phyloP scores from a whole-genome alignment of 1,140 invertebrate species.

The Cotesia chilonis region DNA sequence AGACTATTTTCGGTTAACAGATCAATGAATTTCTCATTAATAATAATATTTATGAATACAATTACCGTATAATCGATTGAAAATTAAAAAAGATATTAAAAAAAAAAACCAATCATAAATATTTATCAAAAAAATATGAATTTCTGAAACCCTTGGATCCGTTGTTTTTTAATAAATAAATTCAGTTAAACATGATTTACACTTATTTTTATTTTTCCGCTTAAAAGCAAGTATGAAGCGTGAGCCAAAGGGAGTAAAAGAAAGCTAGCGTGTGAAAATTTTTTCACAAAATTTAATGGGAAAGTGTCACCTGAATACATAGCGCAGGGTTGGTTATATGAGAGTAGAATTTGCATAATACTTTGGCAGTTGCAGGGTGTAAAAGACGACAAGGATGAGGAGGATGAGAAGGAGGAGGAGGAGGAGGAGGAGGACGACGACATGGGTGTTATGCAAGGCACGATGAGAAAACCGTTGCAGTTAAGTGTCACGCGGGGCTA shows the following conservation, averaged over 20 bases:
- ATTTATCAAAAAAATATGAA: too few relatives aligned
- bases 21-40: too few relatives aligned
- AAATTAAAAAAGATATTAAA: too few relatives aligned
- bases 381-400: background rate
- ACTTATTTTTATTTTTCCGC: background rate
- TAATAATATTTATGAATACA: too few relatives aligned
- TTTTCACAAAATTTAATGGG: slow-evolving; percentile 6
- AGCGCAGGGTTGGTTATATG: background rate
- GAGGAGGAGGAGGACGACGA: background rate
- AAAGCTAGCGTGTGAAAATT: slow-evolving; percentile 5
- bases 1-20: too few relatives aligned
- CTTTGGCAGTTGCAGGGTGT: slow-evolving; percentile 10
- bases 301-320: slow-evolving; percentile 11
- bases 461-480: too few relatives aligned
- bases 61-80: too few relatives aligned
- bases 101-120: too few relatives aligned
- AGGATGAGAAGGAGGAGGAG: background rate
- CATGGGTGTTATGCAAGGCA: background rate
- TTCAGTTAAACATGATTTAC: too few relatives aligned
- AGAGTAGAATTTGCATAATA: slow-evolving; percentile 12
- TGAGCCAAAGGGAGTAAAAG: background rate
- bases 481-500: too few relatives aligned
- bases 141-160: too few relatives aligned
- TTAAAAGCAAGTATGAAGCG: background rate
- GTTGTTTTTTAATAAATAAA: too few relatives aligned